phyloP scores from a whole-genome alignment of 2,888 invertebrate genomes.

The Nemoura dubitans region DNA sequence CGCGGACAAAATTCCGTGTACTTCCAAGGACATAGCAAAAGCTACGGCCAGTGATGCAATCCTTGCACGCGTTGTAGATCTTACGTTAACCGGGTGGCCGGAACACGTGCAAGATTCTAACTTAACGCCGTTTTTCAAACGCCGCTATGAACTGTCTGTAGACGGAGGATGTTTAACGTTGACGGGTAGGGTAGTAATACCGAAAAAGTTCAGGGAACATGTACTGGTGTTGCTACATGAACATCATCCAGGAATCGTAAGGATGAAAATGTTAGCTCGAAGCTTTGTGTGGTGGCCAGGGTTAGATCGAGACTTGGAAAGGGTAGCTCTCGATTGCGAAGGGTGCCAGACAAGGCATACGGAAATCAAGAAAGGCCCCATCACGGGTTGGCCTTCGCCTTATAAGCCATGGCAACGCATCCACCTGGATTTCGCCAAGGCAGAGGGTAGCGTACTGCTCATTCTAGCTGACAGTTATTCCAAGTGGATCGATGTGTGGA shows the following conservation, averaged over 20 bases:
- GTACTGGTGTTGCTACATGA: conserved; percentile 24
- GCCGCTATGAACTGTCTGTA: not conserved
- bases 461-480: conserved; percentile 38
- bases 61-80: not conserved
- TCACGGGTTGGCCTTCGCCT: conserved; percentile 28
- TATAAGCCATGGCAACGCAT: not conserved
- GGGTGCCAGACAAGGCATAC: not conserved
- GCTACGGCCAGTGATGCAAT: not conserved
- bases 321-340: not conserved
- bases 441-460: not conserved
- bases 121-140: not conserved
- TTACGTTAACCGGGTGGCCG: not conserved
- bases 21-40: not conserved
- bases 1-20: no score
- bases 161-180: not conserved
- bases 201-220: not conserved
- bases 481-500: conserved; percentile 40
- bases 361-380: conserved; percentile 43
- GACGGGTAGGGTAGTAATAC: not conserved
- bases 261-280: no score
- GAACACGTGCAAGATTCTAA: not conserved
- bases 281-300: conserved; percentile 25
- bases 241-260: no score
- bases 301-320: not conserved
- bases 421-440: conserved; percentile 43